These are phyloP conservation scores for Anisognathus igniventris DNA, from an alignment of 2,797 vertebrate genomes.

Conservation along the genomic window DNA sequence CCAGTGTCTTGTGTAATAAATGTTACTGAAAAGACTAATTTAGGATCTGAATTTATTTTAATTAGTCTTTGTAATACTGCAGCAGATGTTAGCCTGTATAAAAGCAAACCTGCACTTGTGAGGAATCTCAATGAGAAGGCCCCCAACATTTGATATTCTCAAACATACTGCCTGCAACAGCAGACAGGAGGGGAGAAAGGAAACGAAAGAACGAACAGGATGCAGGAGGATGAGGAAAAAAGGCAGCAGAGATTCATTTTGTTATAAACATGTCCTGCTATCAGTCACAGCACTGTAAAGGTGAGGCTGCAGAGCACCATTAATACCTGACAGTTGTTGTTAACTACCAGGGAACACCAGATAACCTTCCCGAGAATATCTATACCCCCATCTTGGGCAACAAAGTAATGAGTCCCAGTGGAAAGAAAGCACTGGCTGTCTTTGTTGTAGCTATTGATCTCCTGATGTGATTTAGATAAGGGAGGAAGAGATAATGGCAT, in stretches of 20 bases:
- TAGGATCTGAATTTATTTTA: slow-evolving; percentile 77
- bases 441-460: slow-evolving; percentile 82
- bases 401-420: slow-evolving; percentile 78
- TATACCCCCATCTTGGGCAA: slow-evolving; percentile 62
- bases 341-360: slow-evolving; percentile 72
- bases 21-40: slow-evolving; percentile 73
- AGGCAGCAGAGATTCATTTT: neutral
- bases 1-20: slow-evolving; percentile 64
- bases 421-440: slow-evolving; percentile 66
- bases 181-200: neutral
- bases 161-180: neutral
- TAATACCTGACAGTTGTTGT: slow-evolving; percentile 74
- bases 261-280: neutral
- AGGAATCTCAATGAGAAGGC: slow-evolving; percentile 72
- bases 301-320: slow-evolving; percentile 36
- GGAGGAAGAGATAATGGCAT: slow-evolving; percentile 81
- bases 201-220: neutral
- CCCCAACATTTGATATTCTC: slow-evolving; percentile 20
- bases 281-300: neutral
- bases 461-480: slow-evolving; percentile 82
- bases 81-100: slow-evolving; percentile 70
- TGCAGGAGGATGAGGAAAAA: neutral
- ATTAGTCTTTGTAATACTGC: slow-evolving; percentile 71
- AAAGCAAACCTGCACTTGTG: slow-evolving; percentile 56
- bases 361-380: slow-evolving; percentile 73